Evolutionary conservation across 2,797 vertebrate genomes (phyloP).

Genomic region (Taeniopygia guttata): DNA sequence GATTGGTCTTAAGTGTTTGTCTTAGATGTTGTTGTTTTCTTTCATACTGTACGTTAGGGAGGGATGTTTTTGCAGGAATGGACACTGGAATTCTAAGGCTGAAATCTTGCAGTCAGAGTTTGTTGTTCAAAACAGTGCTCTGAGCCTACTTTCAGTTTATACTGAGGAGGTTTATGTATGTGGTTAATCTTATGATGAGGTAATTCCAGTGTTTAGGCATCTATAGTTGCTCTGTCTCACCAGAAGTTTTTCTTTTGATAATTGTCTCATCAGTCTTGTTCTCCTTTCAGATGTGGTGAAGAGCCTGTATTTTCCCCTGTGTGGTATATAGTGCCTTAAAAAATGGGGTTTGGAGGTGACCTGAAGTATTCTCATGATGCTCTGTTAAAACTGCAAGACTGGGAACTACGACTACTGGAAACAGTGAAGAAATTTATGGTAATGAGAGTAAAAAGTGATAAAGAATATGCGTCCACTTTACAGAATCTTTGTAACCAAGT

Average conservation of each 20-base stretch:
- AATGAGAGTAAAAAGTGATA: conserved; percentile 93
- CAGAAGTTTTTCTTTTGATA: background rate
- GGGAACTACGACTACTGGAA: conserved; percentile 94
- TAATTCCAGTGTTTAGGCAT: background rate
- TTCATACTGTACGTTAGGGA: background rate
- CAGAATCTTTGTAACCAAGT: conserved; percentile 94
- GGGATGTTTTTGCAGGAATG: background rate
- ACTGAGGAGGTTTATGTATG: background rate
- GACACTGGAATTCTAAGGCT: background rate
- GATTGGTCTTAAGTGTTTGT: background rate
- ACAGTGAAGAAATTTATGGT: conserved; percentile 97
- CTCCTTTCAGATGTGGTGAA: conserved; percentile 77
- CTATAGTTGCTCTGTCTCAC: background rate
- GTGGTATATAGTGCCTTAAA: conserved; percentile 76
- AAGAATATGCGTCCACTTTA: conserved; percentile 92
- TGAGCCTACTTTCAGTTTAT: background rate
- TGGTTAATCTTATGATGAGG: background rate
- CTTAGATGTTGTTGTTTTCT: background rate
- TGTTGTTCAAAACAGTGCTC: background rate
- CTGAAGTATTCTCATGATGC: conserved; percentile 93
- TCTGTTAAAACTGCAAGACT: conserved; percentile 95
- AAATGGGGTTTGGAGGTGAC: conserved; percentile 96
- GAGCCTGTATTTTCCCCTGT: conserved; percentile 50
- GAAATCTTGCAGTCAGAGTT: background rate
- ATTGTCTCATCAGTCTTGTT: conserved; percentile 14